Evolutionary conservation across 37 sponge, comb jelly and placozoan genomes (phyloP).

Genomic region (Dysidea cf. avara): DNA sequence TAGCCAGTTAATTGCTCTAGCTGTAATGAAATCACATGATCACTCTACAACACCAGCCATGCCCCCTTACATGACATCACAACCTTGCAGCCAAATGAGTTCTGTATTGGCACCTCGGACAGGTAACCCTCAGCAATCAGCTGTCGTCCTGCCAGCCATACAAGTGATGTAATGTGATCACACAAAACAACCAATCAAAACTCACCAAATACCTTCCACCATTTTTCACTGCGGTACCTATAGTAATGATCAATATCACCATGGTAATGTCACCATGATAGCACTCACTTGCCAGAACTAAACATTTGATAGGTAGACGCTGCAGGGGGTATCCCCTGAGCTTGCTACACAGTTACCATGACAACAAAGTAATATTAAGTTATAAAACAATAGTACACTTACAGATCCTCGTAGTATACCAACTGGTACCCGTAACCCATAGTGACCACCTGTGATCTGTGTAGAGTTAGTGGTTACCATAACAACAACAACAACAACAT

Average conservation of each 20-base stretch:
- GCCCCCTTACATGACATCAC: no score
- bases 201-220: slow-evolving; percentile 50
- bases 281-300: slow-evolving; percentile 27
- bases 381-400: background rate
- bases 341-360: slow-evolving; percentile 19
- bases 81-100: no score
- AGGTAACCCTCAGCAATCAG: slow-evolving; percentile 6
- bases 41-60: no score
- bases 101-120: background rate
- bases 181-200: no score
- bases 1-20: no score
- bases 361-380: background rate
- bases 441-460: background rate
- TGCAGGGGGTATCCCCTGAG: slow-evolving; percentile 3
- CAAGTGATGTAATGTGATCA: no score
- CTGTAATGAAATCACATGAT: no score
- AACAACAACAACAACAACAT: no score
- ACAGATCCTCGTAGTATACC: slow-evolving; percentile 48
- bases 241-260: background rate
- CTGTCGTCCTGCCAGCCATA: no score
- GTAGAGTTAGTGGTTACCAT: no score
- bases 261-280: background rate
- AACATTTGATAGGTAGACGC: background rate
- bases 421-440: slow-evolving; percentile 18
- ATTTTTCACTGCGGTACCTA: slow-evolving; percentile 35